Evolutionary conservation across 2,113 vertebrate species (phyloP).

Genomic region (Aegotheles bennettii): DNA sequence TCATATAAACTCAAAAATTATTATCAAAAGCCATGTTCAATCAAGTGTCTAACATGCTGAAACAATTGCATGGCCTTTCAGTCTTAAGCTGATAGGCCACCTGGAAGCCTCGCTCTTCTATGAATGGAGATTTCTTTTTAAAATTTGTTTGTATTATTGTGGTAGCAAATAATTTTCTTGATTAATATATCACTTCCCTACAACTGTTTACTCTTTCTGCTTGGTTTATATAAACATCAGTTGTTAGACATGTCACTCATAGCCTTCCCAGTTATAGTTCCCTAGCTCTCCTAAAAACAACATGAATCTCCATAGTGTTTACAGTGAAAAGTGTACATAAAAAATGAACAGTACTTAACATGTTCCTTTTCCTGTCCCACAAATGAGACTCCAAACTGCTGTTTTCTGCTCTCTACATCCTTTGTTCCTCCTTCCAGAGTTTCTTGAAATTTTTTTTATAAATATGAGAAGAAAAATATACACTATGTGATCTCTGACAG

Average conservation of each 20-base stretch:
- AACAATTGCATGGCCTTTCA: background rate
- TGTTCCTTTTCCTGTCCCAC: background rate
- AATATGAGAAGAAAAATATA: background rate
- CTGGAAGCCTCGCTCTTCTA: background rate
- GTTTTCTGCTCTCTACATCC: background rate
- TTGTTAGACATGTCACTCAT: background rate
- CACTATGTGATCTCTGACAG: background rate
- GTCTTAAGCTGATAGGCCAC: background rate
- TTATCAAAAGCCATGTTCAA: background rate
- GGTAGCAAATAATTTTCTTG: background rate
- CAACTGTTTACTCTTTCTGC: background rate
- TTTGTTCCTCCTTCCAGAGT: background rate
- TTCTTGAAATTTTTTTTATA: background rate
- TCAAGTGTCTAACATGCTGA: background rate
- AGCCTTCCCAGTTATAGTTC: background rate
- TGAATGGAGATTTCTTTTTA: background rate
- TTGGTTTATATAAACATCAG: background rate
- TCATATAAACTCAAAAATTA: background rate
- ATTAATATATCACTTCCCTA: background rate
- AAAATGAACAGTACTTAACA: background rate
- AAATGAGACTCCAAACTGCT: background rate
- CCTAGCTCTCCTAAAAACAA: background rate
- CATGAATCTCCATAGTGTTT: background rate
- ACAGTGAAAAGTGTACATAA: background rate
- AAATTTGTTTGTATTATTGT: background rate